Evolutionary conservation across 2,888 invertebrate species (phyloP).

Genomic region (Athetis lepigone): DNA sequence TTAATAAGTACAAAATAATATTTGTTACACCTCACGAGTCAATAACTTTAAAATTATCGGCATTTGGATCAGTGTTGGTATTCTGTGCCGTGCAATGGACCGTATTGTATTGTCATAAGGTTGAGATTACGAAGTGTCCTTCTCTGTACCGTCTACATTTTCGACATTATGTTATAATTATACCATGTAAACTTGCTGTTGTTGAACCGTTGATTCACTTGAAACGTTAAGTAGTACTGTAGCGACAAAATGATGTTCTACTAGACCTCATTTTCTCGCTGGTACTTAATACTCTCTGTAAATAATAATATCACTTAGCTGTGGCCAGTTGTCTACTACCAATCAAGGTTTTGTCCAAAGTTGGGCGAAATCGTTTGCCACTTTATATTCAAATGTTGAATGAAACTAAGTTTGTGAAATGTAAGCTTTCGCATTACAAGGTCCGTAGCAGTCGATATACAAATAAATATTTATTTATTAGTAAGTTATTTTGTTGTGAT

Average conservation of each 20-base stretch:
- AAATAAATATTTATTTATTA: conserved; percentile 78
- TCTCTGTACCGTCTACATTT: conserved; percentile 29
- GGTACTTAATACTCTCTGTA: conserved; percentile 16
- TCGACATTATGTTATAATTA: conserved; percentile 31
- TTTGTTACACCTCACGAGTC: conserved; percentile 6
- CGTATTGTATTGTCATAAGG: background rate
- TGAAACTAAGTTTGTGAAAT: conserved; percentile 19
- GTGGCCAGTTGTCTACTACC: conserved; percentile 10
- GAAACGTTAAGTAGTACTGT: conserved; percentile 19
- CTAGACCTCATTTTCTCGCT: conserved; percentile 36
- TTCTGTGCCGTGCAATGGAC: background rate
- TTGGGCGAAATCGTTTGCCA: conserved; percentile 20
- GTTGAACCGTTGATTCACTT: conserved; percentile 7
- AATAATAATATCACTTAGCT: conserved; percentile 10
- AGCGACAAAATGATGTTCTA: conserved; percentile 41
- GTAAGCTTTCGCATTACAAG: conserved; percentile 39
- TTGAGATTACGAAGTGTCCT: conserved; percentile 41
- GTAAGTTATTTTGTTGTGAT: conserved; percentile 87
- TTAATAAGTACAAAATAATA: conserved; percentile 50
- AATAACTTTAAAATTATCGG: conserved; percentile 14
- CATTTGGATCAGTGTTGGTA: background rate
- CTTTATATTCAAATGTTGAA: conserved; percentile 16
- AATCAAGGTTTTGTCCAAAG: conserved; percentile 19
- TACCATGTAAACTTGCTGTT: conserved; percentile 9
- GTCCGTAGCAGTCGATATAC: conserved; percentile 44